Base-by-base conservation (phyloP, 2,888 invertebrate species). In the Sinelater perroti region DNA sequence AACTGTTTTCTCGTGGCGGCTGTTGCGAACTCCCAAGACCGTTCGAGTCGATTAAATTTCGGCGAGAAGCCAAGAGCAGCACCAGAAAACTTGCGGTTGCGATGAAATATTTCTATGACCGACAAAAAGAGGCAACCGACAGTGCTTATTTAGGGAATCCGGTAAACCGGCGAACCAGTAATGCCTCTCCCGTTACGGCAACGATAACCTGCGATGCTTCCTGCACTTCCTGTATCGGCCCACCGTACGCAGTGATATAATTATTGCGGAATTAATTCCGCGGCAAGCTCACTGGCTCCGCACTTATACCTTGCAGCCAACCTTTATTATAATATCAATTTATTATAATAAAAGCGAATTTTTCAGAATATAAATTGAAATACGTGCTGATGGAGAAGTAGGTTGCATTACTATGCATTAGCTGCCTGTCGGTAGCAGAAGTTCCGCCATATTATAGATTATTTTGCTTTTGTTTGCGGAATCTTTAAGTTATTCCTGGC, bases 301-400 rank as follows among this genome's bases (percentile, higher is more conserved):
- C 14, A 26, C n/a, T 36, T 38, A 4, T 8, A 35, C 21, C 16
- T 16, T 18, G 11, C 13, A 21, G n/a, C 21, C 24, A 21, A 16
- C 47, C 46, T 36, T 35, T 28, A 38, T 36, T 36, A 50, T 38
- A 36, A 50, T 50, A 50, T 38, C 50, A 50, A 35, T 50, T 50
- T 20, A 50, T 50, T 50, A 50, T 35, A 35, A 50, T 50, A 50
- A 50, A 50, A 13, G 20, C 24, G 24, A 26, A 47, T 56, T 56
- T 56, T 56, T 56, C 28, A 30, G 56, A 56, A 56, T 47, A 49
- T 50, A 56, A 56, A 56, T 56, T 56, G 56, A 49, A 56, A 56
- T 56, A 56, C 56, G 49, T 56, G 56, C 49, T 31, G 24, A 7
- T 35, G 20, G 17, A 42, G 49, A 56, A 56, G 42, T 56, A 56